These are phyloP conservation scores for human DNA, from an alignment of 2,113 vertebrate species.

Conservation along the genomic window GRCh38 chr9:85457001-85457500, in stretches of 20 bases:
- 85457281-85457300: not conserved
- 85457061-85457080: not conserved
- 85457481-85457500: not conserved
- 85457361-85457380: not conserved
- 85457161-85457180: not conserved
- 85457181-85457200: not conserved
- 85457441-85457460: not conserved
- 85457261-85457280: not conserved
- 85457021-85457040: not conserved
- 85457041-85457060: not conserved
- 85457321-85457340: not conserved
- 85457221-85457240: not conserved
- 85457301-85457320: not conserved
- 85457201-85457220: not conserved
- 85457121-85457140: not conserved
- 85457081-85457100: not conserved
- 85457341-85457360: not conserved
- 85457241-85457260: not conserved
- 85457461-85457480: not conserved
- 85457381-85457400: not conserved
- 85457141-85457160: not conserved
- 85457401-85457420: not conserved
- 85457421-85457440: not conserved
- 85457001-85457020: not conserved
- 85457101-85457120: not conserved